Conservation (phyloP, 1,140 invertebrate genomes). For the Scaptodrosophila lebanonensis region DNA sequence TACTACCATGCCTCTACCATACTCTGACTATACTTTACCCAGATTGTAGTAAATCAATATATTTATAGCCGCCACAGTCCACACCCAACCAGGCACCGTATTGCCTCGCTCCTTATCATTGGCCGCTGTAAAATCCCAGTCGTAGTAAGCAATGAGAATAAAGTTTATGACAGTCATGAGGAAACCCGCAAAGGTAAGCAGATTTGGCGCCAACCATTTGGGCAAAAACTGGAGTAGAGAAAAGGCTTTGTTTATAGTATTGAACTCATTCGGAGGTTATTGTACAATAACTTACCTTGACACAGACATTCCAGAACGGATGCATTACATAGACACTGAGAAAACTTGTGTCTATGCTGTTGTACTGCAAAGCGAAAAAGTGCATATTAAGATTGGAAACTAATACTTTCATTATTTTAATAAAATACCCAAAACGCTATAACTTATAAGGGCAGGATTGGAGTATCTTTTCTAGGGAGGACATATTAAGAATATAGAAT, state of each 20-base stretch:
- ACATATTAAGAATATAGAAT: too few relatives aligned
- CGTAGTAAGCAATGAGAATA: constrained; percentile 90
- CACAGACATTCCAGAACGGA: constrained; percentile 97
- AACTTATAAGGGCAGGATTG: too few relatives aligned
- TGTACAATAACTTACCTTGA: constrained; percentile 84
- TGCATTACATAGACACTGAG: constrained; percentile 98
- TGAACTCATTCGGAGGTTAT: not conserved
- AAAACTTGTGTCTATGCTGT: constrained; percentile 93
- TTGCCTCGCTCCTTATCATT: constrained; percentile 78
- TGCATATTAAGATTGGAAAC: constrained; percentile 4
- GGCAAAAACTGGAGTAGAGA: constrained; percentile 86
- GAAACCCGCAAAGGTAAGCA: constrained; percentile 96
- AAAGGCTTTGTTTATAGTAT: not conserved
- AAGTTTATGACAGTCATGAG: constrained; percentile 95
- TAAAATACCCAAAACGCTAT: too few relatives aligned
- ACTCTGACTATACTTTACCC: constrained; percentile 81
- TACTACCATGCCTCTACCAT: not conserved
- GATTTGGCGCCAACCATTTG: constrained; percentile 96
- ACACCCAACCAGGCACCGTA: constrained; percentile 91
- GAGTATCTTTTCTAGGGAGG: too few relatives aligned
- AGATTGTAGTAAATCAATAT: constrained; percentile 97
- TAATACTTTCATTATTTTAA: too few relatives aligned
- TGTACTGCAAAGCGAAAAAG: constrained; percentile 84
- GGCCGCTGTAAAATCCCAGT: constrained; percentile 88
- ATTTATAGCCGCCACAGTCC: constrained; percentile 90